Evolutionary conservation across 2,888 invertebrate species (phyloP), one percentile per base, ranked within the genome.

Genomic region (Oasisia sp.): DNA sequence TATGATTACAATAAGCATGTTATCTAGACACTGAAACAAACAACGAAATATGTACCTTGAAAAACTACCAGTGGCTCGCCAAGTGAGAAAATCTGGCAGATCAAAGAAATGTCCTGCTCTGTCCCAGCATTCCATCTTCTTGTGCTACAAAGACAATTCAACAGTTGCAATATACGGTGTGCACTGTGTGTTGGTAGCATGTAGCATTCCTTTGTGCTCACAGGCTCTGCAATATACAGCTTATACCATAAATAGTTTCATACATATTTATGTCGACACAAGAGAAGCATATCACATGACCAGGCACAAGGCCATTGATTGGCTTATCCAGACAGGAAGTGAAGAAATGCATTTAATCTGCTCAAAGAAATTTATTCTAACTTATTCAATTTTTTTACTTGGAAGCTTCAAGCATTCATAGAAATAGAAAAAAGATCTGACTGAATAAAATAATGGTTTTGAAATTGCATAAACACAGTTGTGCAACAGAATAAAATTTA

Each of bases 81-180:
- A 99, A 0, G 99, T 99, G 7, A 99, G 97, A 96, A 98, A 99
- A 96, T 99, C 99, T 0, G 99, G 98, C 91, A 99, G 97, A 96
- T 99, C 99, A 96, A 99, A 98, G 94, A 98, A 98, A 93, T 97
- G 97, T 92, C 97, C 97, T 91, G 97, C 97, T 92, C 97, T 97
- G 0, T 97, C 94, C 98, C 98, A 99, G 32, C 93, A 92, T 8
- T 89, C 32, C 98, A 94, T 94, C 92, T 91, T 93, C 92, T 95
- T 93, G 93, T 94, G 94, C 95, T 95, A 93, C 14, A 93, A 94
- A 89, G 90, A 32, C 91, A 92, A 27, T 19, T 27, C 58, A 58
- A 11, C 27, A 58, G 58, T 12, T 58, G 19, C 58, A 58, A 14
- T 58, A 5, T 14, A 3, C 58, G 5, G 19, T 19, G 14, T 58